Percentiles rank a stretch among this genome's conserved stretches.
Conservation (phyloP, 2,888 invertebrate species). For the Xestia rhomboidea region DNA sequence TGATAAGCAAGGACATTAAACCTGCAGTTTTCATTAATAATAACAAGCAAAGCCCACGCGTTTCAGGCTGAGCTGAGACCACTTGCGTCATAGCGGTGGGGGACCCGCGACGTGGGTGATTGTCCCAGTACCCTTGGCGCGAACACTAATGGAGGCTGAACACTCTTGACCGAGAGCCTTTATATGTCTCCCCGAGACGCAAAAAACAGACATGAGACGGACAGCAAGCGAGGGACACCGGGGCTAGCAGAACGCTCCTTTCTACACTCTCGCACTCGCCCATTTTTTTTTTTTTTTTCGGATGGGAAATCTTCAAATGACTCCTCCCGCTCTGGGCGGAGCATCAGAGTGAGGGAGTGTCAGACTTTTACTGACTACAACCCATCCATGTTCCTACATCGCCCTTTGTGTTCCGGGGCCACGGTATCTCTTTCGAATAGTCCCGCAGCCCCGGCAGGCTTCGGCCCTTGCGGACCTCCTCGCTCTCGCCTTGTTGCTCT, state of each 20-base stretch:
- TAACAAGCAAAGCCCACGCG: slow-evolving; percentile 22
- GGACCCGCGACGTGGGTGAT: neutral
- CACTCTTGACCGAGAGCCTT: neutral
- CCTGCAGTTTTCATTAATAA: slow-evolving; percentile 5
- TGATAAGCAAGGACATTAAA: slow-evolving; percentile 5
- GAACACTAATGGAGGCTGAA: neutral
- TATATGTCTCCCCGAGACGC: neutral
- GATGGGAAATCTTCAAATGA: too few relatives aligned
- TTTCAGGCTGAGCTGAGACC: neutral
- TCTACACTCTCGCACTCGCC: neutral
- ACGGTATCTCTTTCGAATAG: too few relatives aligned
- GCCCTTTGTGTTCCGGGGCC: too few relatives aligned
- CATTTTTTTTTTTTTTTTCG: too few relatives aligned
- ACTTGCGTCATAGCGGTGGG: neutral
- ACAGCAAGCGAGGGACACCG: neutral
- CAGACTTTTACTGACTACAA: too few relatives aligned
- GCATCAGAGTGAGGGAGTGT: too few relatives aligned
- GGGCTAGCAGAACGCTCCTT: neutral
- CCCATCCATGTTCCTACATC: too few relatives aligned
- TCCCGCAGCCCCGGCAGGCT: too few relatives aligned
- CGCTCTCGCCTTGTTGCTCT: too few relatives aligned
- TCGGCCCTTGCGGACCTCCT: too few relatives aligned
- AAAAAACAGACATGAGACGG: neutral
- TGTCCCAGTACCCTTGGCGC: neutral
- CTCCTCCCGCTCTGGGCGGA: too few relatives aligned